These are phyloP conservation scores for Tokudaia tokunoshimensis DNA, from an alignment of 2,797 vertebrate species.

Conservation along the genomic window DNA sequence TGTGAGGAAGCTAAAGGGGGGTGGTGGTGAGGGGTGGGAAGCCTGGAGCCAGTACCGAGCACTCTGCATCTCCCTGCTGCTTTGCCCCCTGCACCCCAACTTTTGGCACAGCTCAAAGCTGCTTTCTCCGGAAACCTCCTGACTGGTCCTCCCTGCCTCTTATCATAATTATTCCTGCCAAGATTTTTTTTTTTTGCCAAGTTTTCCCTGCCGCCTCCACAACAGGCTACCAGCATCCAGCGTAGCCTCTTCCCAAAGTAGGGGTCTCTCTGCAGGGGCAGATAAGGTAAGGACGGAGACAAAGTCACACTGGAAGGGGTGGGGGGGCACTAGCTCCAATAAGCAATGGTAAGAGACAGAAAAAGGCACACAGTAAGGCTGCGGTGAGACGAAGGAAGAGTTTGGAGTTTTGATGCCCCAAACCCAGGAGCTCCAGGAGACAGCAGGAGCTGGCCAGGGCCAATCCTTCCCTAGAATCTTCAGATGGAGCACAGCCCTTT, in stretches of 20 bases:
- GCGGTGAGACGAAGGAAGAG: not conserved
- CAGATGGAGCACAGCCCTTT: not conserved
- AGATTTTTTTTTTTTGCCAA: not conserved
- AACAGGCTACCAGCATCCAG: not conserved
- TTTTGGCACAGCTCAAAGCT: not conserved
- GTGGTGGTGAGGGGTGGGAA: not conserved
- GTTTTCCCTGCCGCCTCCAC: not conserved
- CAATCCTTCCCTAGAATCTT: not conserved
- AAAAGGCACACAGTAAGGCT: not conserved
- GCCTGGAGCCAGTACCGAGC: not conserved
- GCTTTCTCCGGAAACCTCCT: not conserved
- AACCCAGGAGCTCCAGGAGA: not conserved
- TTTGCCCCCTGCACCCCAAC: not conserved
- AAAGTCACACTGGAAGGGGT: not conserved
- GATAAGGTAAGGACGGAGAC: not conserved
- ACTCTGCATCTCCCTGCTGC: not conserved
- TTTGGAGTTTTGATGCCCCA: fast-evolving
- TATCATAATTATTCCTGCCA: not conserved
- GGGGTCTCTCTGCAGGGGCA: not conserved
- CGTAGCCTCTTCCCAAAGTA: not conserved
- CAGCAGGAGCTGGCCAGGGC: not conserved
- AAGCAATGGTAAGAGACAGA: not conserved
- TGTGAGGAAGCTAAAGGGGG: not conserved
- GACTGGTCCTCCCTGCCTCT: not conserved
- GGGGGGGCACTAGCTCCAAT: fast-evolving